phyloP scores from a whole-genome alignment of 2,113 vertebrate genomes.

The Mormoops blainvillei region DNA sequence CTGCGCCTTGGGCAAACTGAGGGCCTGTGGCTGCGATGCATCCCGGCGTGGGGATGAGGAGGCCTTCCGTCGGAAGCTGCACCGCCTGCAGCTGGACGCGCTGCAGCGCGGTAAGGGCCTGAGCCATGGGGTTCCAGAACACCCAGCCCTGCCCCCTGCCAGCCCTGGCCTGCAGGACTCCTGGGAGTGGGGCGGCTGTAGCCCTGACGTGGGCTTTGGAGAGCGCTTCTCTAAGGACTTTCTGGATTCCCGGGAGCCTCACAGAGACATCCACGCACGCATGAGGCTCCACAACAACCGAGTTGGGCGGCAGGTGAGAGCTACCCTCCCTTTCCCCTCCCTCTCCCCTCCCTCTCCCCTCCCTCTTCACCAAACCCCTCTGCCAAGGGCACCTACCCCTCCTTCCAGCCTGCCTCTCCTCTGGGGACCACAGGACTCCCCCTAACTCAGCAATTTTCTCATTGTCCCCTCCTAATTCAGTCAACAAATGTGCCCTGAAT shows the following conservation, averaged over 20 bases:
- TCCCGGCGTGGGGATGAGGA: slow-evolving; percentile 94
- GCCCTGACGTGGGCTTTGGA: slow-evolving; percentile 96
- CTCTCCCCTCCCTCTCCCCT: not conserved
- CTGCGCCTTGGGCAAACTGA: slow-evolving; percentile 95
- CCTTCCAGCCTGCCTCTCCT: not conserved
- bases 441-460: not conserved
- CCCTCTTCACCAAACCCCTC: not conserved
- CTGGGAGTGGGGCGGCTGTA: slow-evolving; percentile 99
- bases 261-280: slow-evolving; percentile 95
- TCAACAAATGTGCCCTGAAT: not conserved
- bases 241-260: slow-evolving; percentile 95
- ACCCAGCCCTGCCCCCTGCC: slow-evolving; percentile 89
- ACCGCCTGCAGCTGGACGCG: slow-evolving; percentile 94
- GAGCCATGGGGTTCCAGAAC: slow-evolving; percentile 96
- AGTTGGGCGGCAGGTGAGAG: slow-evolving; percentile 96
- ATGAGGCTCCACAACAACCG: slow-evolving; percentile 99
- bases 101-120: slow-evolving; percentile 96
- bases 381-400: not conserved
- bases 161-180: slow-evolving; percentile 92
- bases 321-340: too few relatives aligned
- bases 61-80: slow-evolving; percentile 93
- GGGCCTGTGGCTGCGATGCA: slow-evolving; percentile 93
- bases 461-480: not conserved
- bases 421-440: not conserved
- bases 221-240: slow-evolving; percentile 98